Conservation (phyloP, 2,888 invertebrate species). For the Seira ritae region DNA sequence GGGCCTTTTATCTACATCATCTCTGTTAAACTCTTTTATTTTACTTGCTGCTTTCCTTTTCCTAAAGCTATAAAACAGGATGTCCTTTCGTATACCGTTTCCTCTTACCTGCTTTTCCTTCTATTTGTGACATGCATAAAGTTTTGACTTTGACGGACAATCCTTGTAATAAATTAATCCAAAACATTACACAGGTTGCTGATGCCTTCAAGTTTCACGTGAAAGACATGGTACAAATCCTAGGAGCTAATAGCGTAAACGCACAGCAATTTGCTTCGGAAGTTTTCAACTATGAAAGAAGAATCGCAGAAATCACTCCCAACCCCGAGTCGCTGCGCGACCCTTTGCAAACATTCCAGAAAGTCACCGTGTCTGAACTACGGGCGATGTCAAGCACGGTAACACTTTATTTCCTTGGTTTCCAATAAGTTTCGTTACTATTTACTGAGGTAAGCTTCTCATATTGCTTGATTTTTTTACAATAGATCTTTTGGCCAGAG, state of each 20-base stretch:
- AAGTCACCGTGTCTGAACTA: slow-evolving; percentile 76
- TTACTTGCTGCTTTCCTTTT: too few relatives aligned
- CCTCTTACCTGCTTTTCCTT: too few relatives aligned
- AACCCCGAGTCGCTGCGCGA: slow-evolving; percentile 72
- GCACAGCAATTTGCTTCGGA: slow-evolving; percentile 78
- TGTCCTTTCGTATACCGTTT: too few relatives aligned
- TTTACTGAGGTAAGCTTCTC: neutral
- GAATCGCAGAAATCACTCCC: slow-evolving; percentile 79
- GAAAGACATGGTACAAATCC: slow-evolving; percentile 76
- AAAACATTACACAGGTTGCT: slow-evolving; percentile 75
- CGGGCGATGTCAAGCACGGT: slow-evolving; percentile 76
- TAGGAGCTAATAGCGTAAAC: slow-evolving; percentile 76
- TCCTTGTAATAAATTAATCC: slow-evolving; percentile 1
- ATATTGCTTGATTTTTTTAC: neutral
- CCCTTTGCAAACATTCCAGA: slow-evolving; percentile 76
- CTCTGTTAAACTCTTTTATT: too few relatives aligned
- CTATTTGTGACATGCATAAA: too few relatives aligned
- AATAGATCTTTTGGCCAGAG: slow-evolving; percentile 75
- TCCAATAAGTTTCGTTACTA: slow-evolving; percentile 23
- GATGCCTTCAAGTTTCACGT: slow-evolving; percentile 78
- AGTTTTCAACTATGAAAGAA: slow-evolving; percentile 77
- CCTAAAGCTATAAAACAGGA: too few relatives aligned
- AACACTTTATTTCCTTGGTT: slow-evolving; percentile 67
- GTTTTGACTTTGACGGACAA: too few relatives aligned
- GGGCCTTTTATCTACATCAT: too few relatives aligned